These are phyloP conservation scores for Bombycilla garrulus DNA, from an alignment of 2,113 vertebrate genomes.

Conservation along the genomic window DNA sequence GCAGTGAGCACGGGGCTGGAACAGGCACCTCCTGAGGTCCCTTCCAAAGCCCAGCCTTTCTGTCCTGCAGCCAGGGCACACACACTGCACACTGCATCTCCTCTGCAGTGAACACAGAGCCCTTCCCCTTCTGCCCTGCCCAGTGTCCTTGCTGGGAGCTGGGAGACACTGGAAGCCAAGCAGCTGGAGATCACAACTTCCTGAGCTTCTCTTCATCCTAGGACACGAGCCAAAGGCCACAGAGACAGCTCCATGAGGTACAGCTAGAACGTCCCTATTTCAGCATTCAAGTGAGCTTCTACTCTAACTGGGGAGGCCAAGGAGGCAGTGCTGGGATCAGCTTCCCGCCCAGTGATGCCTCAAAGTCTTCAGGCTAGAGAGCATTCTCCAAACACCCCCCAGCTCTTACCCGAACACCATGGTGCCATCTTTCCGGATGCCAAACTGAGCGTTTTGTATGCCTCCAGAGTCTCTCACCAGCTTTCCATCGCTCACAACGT, in stretches of 20 bases:
- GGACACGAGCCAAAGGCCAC: background rate
- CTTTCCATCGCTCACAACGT: constrained; percentile 84
- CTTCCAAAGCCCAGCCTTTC: background rate
- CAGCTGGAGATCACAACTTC: background rate
- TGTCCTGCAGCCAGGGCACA: background rate
- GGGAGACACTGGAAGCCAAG: background rate
- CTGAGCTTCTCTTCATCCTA: background rate
- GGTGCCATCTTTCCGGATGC: constrained; percentile 88
- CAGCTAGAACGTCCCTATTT: background rate
- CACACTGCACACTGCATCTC: background rate
- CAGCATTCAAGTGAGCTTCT: background rate
- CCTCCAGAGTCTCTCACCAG: constrained; percentile 80
- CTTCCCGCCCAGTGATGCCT: background rate
- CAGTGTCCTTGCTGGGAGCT: background rate
- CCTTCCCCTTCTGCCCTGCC: background rate
- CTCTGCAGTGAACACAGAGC: background rate
- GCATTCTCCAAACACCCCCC: background rate
- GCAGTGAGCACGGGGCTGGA: background rate
- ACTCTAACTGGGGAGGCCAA: background rate
- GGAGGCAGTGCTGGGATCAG: background rate
- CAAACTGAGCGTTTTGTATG: constrained; percentile 93
- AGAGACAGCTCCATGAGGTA: rapidly evolving
- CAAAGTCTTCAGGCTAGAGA: background rate
- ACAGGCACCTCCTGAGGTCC: background rate
- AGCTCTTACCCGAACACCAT: constrained; percentile 91